A percentile compares a stretch with the other conserved stretches of the same genome.
Conservation (phyloP, 2,888 invertebrate genomes). For the Leistus spinibarbis region DNA sequence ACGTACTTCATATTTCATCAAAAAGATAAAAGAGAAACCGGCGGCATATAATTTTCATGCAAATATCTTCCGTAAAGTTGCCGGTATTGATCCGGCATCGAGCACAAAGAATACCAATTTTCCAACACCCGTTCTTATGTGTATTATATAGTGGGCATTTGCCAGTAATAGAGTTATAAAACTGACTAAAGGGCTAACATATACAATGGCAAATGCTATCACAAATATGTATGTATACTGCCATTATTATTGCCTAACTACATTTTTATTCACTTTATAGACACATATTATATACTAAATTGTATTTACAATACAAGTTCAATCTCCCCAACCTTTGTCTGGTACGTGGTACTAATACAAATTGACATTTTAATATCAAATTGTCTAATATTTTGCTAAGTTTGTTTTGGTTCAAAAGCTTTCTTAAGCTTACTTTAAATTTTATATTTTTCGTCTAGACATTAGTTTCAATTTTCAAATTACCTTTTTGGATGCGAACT, state of each 20-base stretch:
- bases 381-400: too few relatives aligned
- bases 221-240: background rate
- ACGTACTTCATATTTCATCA: background rate
- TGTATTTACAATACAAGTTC: too few relatives aligned
- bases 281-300: too few relatives aligned
- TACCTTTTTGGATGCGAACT: too few relatives aligned
- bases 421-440: too few relatives aligned
- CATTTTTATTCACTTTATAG: background rate
- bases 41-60: background rate
- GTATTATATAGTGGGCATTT: background rate
- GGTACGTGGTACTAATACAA: too few relatives aligned
- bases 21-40: background rate
- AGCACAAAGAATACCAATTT: background rate
- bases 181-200: background rate
- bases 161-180: background rate
- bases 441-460: too few relatives aligned
- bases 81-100: background rate
- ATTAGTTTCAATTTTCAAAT: too few relatives aligned
- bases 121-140: background rate
- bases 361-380: too few relatives aligned
- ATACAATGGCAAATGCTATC: background rate
- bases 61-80: background rate
- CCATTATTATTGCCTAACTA: background rate
- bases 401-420: too few relatives aligned
- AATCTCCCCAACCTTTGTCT: too few relatives aligned